Base-by-base conservation (phyloP, 2,113 vertebrate genomes). In the Pelmatolapia mariae region DNA sequence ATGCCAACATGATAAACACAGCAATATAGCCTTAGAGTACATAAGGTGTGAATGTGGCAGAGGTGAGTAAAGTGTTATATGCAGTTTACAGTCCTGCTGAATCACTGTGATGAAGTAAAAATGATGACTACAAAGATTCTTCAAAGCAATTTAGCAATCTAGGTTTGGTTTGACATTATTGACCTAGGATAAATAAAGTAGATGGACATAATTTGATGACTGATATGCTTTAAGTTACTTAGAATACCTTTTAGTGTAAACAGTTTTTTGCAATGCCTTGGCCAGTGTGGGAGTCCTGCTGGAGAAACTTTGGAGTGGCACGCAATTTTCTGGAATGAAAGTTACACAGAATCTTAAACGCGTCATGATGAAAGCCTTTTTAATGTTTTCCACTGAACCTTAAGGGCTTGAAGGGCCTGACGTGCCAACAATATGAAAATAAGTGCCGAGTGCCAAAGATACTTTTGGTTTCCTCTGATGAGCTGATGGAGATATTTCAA, bases 401-500 rank as follows among this genome's bases (percentile, higher is more conserved):
- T 89, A 33, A 89, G 82, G 90, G 87, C 80, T 80, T 38, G 81
- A 50, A 50, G 71, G 43, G 43, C 73, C 71, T 63, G 61, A 83
- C 80, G 81, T 90, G 93, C 91, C 91, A 95, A 71, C 81, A 93
- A 90, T 87, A 90, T 87, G 81, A 94, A 94, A 94, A 93, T 89
- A 91, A 89, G 56, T 50, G 63, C 36, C 1, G 80, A 54, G 83
- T 80, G 95, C 93, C 93, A 96, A 93, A 89, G 92, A 90, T 91
- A 93, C 82, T 92, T 93, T 94, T 96, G 95, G 94, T 93, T 91
- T 80, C 76, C 53, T 90, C 78, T 22, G 33, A 73, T 61, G 24
- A 66, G 52, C 87, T 85, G 88, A 94, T 94, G 91, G 94, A 95
- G 92, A 86, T 45, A 33, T 94, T 95, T 96, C 90, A 93, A 93